Conservation (phyloP, 2,797 vertebrate species). For the Myotis daubentonii region DNA sequence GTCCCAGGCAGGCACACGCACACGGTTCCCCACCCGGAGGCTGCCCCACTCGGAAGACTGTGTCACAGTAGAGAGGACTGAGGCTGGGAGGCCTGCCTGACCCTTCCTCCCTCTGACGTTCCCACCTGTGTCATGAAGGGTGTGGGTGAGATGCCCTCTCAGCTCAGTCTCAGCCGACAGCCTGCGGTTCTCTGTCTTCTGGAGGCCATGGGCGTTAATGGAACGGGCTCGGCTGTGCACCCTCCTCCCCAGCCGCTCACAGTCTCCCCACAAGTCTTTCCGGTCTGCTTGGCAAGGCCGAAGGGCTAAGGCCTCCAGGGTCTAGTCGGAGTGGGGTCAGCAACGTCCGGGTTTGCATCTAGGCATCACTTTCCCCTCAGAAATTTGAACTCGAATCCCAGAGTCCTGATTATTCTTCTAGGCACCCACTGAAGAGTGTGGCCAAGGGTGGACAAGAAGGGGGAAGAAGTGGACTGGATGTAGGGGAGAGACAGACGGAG, state of each 20-base stretch:
- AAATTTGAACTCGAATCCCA: not conserved
- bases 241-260: not conserved
- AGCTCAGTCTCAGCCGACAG: not conserved
- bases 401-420: not conserved
- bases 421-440: not conserved
- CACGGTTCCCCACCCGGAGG: not conserved
- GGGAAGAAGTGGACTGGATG: not conserved
- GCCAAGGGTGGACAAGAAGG: not conserved
- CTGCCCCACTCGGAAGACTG: not conserved
- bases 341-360: not conserved
- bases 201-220: not conserved
- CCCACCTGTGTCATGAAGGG: not conserved
- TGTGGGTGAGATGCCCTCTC: not conserved
- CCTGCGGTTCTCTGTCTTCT: not conserved
- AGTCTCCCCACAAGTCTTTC: not conserved
- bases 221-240: not conserved
- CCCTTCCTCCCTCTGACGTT: not conserved
- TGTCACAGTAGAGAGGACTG: not conserved
- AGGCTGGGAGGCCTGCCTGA: not conserved
- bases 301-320: not conserved
- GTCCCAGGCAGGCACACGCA: rapidly evolving
- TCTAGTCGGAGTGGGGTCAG: not conserved
- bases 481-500: not conserved
- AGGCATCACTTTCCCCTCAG: not conserved
- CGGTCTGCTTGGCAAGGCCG: not conserved